Percentiles rank a stretch among this genome's conserved stretches.
Evolutionary conservation across 2,797 vertebrate genomes (phyloP).

Genomic region (Aplochiton taeniatus): DNA sequence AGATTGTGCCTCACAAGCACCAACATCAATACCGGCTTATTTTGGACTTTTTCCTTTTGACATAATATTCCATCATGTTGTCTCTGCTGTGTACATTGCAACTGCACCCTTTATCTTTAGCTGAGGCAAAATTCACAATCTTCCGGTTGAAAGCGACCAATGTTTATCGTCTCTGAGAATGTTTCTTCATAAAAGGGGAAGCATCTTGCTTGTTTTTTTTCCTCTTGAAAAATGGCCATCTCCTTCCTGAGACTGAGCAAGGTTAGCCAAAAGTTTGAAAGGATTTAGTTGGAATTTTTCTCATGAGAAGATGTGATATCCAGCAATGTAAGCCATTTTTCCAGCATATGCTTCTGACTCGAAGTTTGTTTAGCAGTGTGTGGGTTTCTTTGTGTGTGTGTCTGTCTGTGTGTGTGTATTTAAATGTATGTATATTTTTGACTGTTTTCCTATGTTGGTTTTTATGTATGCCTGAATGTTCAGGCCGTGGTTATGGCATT

Average conservation of each 20-base stretch:
- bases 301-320: constrained; percentile 45
- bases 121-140: constrained; percentile 69
- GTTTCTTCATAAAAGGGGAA: constrained; percentile 72
- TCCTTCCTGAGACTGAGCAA: constrained; percentile 81
- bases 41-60: constrained; percentile 68
- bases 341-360: constrained; percentile 57
- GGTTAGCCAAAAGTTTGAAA: constrained; percentile 63
- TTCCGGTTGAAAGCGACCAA: constrained; percentile 67
- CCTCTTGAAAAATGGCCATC: constrained; percentile 64
- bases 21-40: constrained; percentile 83
- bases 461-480: constrained; percentile 54
- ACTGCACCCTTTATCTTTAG: constrained; percentile 47
- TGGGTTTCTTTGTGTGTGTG: constrained; percentile 2
- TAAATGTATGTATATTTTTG: constrained; percentile 56
- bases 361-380: constrained; percentile 32
- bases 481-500: constrained; percentile 98
- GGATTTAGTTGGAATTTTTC: constrained; percentile 58
- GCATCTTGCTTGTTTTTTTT: constrained; percentile 49
- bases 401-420: constrained; percentile 55
- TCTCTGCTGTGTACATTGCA: constrained; percentile 42
- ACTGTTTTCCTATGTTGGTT: constrained; percentile 20
- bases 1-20: constrained; percentile 77
- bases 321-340: constrained; percentile 44
- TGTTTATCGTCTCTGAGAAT: constrained; percentile 70
- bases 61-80: constrained; percentile 59